A percentile compares a stretch with the other conserved stretches of the same genome.
Evolutionary conservation across 2,888 invertebrate genomes (phyloP).

Genomic region (Selenia dentaria): DNA sequence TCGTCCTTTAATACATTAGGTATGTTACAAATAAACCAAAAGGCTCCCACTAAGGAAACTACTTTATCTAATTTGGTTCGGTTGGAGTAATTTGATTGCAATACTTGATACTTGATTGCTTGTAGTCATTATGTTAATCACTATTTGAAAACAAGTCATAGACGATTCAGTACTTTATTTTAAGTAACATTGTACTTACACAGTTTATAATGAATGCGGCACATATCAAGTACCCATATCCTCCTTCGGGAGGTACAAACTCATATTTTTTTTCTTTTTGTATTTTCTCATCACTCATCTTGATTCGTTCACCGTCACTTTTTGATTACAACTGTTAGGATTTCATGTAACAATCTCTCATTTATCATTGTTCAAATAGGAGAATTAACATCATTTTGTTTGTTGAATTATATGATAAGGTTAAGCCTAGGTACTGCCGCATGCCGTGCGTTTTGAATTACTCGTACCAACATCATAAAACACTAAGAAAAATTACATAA

Average conservation of each 20-base stretch:
- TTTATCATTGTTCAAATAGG: constrained; percentile 29
- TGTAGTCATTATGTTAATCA: too few relatives aligned
- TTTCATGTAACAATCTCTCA: constrained; percentile 3
- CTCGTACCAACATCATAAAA: too few relatives aligned
- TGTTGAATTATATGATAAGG: constrained; percentile 22
- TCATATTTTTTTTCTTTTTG: constrained; percentile 46
- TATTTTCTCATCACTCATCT: constrained; percentile 13
- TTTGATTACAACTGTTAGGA: constrained; percentile 14
- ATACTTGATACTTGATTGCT: too few relatives aligned
- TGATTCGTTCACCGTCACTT: neutral
- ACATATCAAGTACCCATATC: constrained; percentile 89
- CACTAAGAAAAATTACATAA: too few relatives aligned
- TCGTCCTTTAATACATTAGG: too few relatives aligned
- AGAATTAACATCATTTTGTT: constrained; percentile 20
- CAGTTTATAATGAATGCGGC: constrained; percentile 83
- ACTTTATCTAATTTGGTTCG: too few relatives aligned
- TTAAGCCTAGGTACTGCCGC: constrained; percentile 17
- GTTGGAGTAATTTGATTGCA: too few relatives aligned
- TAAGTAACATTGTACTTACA: constrained; percentile 79
- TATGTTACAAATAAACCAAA: too few relatives aligned
- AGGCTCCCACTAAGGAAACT: too few relatives aligned
- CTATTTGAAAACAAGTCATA: too few relatives aligned
- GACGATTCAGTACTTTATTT: too few relatives aligned
- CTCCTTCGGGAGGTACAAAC: constrained; percentile 85
- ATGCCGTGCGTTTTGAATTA: constrained; percentile 11